Evolutionary conservation across 2,888 invertebrate species (phyloP), one percentile per base, ranked within the genome.

Genomic region (Ochropacha duplaris): DNA sequence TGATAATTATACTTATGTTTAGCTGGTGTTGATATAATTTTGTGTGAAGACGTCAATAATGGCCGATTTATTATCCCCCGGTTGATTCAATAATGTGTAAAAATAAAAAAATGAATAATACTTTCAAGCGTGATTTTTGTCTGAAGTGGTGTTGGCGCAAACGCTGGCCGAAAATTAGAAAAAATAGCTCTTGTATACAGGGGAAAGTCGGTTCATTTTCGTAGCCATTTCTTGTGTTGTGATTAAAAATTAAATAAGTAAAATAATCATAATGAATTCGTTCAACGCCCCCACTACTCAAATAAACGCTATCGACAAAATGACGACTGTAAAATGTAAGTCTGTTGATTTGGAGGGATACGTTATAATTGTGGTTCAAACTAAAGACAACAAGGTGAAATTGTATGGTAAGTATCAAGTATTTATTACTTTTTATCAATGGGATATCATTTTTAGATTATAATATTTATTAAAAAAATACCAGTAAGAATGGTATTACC

Each of bases 341-440:
- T 90, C 92, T 92, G 97, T 98, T 84, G 98, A 98, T 94, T 94
- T 98, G 85, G 97, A 98, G 81, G 98, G 98, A 83, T 98, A 98
- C 93, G 98, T 98, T 84, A 98, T 98, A 86, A 98, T 98, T 84
- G 94, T 98, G 85, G 97, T 98, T 73, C 98, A 98, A 93, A 97
- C 97, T 81, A 96, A 97, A 89, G 98, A 98, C 91, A 97, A 98
- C 88, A 97, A 97, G 94, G 97, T 98, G 79, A 98, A 98, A 94
- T 93, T 98, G 69, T 98, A 98, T 85, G 98, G 97, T 97, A 88
- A 89, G 92, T 86, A 2, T n/a, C n/a, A 44, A 19, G 0, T 44
- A 9, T 44, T 44, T 44, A 36, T 36, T 36, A 36, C 8, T 5
- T 0, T 12, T 26, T 34, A 64, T 34, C 54, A 56, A 55, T 24